Conservation (phyloP, 2,888 invertebrate species). For the Silvanus unidentatus region DNA sequence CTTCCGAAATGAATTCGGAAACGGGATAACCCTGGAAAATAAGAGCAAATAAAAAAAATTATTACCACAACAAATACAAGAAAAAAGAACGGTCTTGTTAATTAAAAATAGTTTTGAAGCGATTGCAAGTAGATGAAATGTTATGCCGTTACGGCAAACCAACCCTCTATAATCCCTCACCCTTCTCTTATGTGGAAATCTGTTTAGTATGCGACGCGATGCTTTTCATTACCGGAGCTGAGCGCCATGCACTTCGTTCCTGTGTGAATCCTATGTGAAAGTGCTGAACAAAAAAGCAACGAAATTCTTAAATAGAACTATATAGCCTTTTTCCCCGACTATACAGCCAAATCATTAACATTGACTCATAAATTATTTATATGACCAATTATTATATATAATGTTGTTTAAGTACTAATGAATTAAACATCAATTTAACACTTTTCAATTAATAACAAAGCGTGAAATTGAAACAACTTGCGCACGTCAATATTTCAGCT, state of each 20-base stretch:
- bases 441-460: too few species aligned
- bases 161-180: slow-evolving; percentile 17
- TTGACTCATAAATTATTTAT: too few species aligned
- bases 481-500: too few species aligned
- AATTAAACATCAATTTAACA: too few species aligned
- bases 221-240: slow-evolving; percentile 56
- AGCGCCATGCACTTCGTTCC: slow-evolving; percentile 41
- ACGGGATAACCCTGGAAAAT: slow-evolving; percentile 41
- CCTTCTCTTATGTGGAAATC: slow-evolving; percentile 24
- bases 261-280: slow-evolving; percentile 29
- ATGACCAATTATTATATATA: too few species aligned
- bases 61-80: not conserved
- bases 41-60: not conserved
- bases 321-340: not conserved
- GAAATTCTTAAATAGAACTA: slow-evolving; percentile 19
- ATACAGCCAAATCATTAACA: not conserved
- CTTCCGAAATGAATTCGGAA: slow-evolving; percentile 48
- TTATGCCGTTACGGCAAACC: slow-evolving; percentile 25
- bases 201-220: slow-evolving; percentile 56
- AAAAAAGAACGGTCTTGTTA: not conserved
- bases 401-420: too few species aligned
- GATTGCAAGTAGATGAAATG: slow-evolving; percentile 19
- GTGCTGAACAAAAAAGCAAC: slow-evolving; percentile 23
- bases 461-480: too few species aligned
- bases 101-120: slow-evolving; percentile 2